Evolutionary conservation across 2,113 vertebrate genomes (phyloP), one percentile per base, ranked within the genome.

Genomic region (Bubalus kerabau): DNA sequence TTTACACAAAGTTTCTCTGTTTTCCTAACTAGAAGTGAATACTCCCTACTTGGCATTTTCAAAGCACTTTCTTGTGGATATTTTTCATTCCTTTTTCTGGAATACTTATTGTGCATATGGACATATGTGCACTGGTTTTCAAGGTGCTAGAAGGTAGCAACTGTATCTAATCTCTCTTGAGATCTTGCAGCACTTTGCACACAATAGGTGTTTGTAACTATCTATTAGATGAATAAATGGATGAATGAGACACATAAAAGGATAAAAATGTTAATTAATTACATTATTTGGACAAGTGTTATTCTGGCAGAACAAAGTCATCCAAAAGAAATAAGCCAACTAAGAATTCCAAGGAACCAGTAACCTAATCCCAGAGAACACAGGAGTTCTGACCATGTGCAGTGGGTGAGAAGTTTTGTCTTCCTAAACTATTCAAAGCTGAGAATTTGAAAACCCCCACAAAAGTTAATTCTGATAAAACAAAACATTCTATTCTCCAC

Each of bases 401-500:
- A 87, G 7, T 92, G 43, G 8, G 52, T 74, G 28, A 95, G 67
- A 88, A 95, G 23, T 59, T 94, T 92, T 96, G 7, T 92, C 46
- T 93, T 97, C 74, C 71, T 87, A 57, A 64, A 10, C 60, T 91
- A 86, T 78, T 97, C 59, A 96, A 67, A 93, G 48, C 40, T 46
- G 40, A 94, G 82, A 56, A 89, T 94, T 97, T 95, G 32, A 94
- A 97, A 95, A 56, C 12, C 23, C 36, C 60, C 91, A 91, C 59
- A 96, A 87, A 97, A 96, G 46, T 43, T 89, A 89, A 97, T 95
- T 93, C 94, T 93, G 60, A 85, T 56, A 93, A 95, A 95, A 97
- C 40, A 97, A 97, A 96, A 97, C 54, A 97, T 97, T 96, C 60
- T 91, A 60, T 96, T 91, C 87, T 94, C 32, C 57, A 86, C 62